Evolutionary conservation across 2,113 vertebrate species (phyloP).

Genomic region (Baryphthengus martii): DNA sequence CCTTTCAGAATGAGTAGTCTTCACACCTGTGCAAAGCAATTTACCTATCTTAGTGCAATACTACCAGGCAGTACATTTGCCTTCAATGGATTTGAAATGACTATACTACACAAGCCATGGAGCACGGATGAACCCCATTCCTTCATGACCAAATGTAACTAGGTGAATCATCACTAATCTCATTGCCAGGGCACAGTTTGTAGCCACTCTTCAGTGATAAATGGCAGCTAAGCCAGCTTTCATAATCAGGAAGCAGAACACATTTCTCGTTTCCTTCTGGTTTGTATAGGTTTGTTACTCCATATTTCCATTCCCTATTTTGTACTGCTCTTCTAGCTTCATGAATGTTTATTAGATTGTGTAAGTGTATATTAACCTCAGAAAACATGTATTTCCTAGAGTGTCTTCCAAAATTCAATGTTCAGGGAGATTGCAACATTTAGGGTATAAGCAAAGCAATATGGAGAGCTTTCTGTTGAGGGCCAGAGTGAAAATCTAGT

Average conservation of each 20-base stretch:
- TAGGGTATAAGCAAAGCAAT: neutral
- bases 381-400: neutral
- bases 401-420: neutral
- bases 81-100: neutral
- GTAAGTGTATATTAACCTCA: neutral
- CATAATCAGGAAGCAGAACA: neutral
- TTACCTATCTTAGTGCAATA: neutral
- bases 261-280: neutral
- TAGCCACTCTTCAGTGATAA: neutral
- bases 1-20: neutral
- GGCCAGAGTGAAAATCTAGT: neutral
- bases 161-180: neutral
- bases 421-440: neutral
- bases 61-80: neutral
- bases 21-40: neutral
- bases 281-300: neutral
- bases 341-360: neutral
- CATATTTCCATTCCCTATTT: neutral
- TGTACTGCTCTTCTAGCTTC: neutral
- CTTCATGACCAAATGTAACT: neutral
- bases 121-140: neutral
- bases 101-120: neutral
- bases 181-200: neutral
- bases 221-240: neutral
- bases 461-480: neutral